Percentiles rank a stretch among this genome's conserved stretches.
Evolutionary conservation across 1,140 invertebrate genomes (phyloP).

Genomic region (Lycorma delicatula): DNA sequence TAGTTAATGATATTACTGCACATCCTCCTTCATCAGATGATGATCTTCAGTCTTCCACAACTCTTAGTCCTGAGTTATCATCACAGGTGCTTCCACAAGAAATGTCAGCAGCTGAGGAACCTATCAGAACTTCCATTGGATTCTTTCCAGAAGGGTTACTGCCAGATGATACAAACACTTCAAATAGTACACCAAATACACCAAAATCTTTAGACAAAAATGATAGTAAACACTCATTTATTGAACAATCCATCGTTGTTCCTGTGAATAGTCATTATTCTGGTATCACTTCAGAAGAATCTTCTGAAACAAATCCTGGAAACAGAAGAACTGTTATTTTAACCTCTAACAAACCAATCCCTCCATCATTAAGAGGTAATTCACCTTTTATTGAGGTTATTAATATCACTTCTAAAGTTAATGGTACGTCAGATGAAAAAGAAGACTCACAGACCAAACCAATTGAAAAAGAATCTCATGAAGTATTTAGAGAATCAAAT

Average conservation of each 20-base stretch:
- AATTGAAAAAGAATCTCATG: constrained; percentile 15
- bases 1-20: constrained; percentile 6
- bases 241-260: not conserved
- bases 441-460: constrained; percentile 6
- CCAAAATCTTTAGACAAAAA: not conserved
- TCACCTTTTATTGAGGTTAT: constrained; percentile 19
- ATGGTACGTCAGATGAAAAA: constrained; percentile 9
- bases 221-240: not conserved
- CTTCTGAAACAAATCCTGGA: not conserved
- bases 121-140: constrained; percentile 10
- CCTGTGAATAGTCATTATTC: not conserved
- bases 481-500: constrained; percentile 10
- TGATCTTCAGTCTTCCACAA: constrained; percentile 1
- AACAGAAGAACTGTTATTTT: constrained; percentile 2
- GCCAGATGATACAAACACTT: not conserved
- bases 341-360: constrained; percentile 20
- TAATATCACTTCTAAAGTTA: not conserved
- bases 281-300: constrained; percentile 5
- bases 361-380: constrained; percentile 24
- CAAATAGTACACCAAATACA: not conserved
- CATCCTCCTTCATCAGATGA: constrained; percentile 7
- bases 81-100: constrained; percentile 13
- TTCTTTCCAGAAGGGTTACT: not conserved
- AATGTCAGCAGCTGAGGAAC: constrained; percentile 17
- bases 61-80: not conserved